Evolutionary conservation across 1,140 invertebrate genomes (phyloP), one percentile per base, ranked within the genome.

Genomic region (Anoplophora glabripennis): DNA sequence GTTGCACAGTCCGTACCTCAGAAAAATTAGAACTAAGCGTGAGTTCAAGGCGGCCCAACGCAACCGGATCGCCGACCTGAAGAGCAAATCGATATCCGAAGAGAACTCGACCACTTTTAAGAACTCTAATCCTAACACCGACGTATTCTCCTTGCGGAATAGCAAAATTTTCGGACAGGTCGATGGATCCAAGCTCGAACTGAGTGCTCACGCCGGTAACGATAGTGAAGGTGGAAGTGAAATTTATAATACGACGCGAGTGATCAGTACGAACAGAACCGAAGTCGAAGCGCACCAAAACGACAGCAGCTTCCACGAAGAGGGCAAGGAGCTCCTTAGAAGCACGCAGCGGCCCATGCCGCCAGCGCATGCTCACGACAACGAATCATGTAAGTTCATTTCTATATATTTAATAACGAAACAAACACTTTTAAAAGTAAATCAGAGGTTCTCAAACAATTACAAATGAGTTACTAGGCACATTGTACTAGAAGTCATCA

Each of bases 311-410:
- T 40, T 40, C 14, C 38, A n/a, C 2, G 11, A 52, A 28, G 47
- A 40, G 3, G 51, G 10, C 11, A 41, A 33, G 46, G 48, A 57
- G 18, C 18, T 10, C 8, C 46, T 56, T 34, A 55, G 51, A 28
- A 14, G 53, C 37, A 40, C 41, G 11, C 42, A 47, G 44, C 56
- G 51, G 62, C 56, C 62, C 57, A 64, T 64, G 62, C 62, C 62
- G 57, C 49, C 62, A 46, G 62, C 57, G 48, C 62, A 64, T 60
- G 62, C 62, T 40, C 62, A 49, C 11, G 47, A 49, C 47, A 34
- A 49, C 21, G 47, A 35, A 12, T 35, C 47, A 49, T n/a, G 47
- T 49, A 28, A 49, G 21, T 34, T 5, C 21, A 2, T 28, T 28
- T 28, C 2, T 5, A 28, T 28, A n/a, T n/a, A n/a, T n/a, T n/a